Conservation (phyloP, 2,888 invertebrate species). For the Chloroclystis v-ata region DNA sequence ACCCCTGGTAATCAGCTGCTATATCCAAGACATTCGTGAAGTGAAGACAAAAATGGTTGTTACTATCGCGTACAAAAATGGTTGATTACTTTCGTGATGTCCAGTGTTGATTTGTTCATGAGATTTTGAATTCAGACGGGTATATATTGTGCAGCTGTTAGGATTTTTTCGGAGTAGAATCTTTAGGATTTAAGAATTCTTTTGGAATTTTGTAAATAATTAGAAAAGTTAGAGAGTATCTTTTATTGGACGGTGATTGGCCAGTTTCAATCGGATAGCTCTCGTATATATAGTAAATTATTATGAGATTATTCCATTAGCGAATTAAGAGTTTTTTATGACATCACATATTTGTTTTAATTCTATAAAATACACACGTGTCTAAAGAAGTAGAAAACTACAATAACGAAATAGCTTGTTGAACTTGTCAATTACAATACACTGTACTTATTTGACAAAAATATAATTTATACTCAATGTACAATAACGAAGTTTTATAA, state of each 20-base stretch:
- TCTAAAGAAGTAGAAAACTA: background rate
- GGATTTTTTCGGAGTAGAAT: slow-evolving; percentile 9
- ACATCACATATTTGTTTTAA: slow-evolving; percentile 6
- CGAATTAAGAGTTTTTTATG: slow-evolving; percentile 52
- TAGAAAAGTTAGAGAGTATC: slow-evolving; percentile 18
- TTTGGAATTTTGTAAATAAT: slow-evolving; percentile 22
- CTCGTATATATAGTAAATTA: slow-evolving; percentile 41
- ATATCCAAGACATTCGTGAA: slow-evolving; percentile 25
- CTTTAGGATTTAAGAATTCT: slow-evolving; percentile 9
- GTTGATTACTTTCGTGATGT: slow-evolving; percentile 1
- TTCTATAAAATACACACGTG: background rate
- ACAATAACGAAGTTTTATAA: background rate
- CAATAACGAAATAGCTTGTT: background rate
- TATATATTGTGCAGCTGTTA: slow-evolving; percentile 1
- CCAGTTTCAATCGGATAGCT: slow-evolving; percentile 69
- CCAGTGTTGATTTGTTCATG: background rate
- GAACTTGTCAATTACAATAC: background rate
- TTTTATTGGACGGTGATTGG: slow-evolving; percentile 31
- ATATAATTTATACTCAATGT: background rate
- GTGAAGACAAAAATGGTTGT: slow-evolving; percentile 15
- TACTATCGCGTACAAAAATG: slow-evolving; percentile 6
- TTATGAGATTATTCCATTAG: slow-evolving; percentile 76
- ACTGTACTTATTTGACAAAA: background rate
- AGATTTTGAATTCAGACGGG: slow-evolving; percentile 5
- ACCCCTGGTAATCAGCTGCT: slow-evolving; percentile 57